A percentile compares a stretch with the other conserved stretches of the same genome.
Evolutionary conservation across 2,888 invertebrate genomes (phyloP).

Genomic region (Xanthia togata): DNA sequence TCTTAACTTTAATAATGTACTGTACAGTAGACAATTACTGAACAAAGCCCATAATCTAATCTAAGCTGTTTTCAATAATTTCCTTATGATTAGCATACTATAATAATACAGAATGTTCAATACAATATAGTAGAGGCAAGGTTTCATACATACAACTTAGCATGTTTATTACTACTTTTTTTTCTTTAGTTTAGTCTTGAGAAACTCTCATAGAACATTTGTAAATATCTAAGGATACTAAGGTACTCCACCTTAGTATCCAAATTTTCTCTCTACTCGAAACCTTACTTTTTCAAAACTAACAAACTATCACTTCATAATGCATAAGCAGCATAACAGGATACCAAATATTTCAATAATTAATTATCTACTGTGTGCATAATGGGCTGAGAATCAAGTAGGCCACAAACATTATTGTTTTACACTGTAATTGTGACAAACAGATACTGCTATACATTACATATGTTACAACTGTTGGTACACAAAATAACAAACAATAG

Average conservation of each 20-base stretch:
- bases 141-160: neutral
- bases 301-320: neutral
- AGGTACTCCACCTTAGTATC: no score
- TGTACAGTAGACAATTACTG: slow-evolving; percentile 5
- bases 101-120: neutral
- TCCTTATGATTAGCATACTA: slow-evolving; percentile 1
- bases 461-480: neutral
- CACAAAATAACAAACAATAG: neutral
- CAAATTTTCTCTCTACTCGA: no score
- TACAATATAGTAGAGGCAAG: neutral
- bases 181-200: neutral
- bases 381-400: slow-evolving; percentile 39
- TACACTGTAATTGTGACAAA: neutral
- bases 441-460: neutral
- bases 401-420: slow-evolving; percentile 27
- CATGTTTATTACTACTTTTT: no score
- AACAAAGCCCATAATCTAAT: slow-evolving; percentile 12
- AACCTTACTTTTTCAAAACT: neutral
- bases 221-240: no score
- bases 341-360: slow-evolving; percentile 30
- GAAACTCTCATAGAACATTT: no score
- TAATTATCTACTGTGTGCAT: slow-evolving; percentile 15
- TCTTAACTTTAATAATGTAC: slow-evolving; percentile 5
- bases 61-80: slow-evolving; percentile 7
- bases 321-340: neutral